Percentiles rank a stretch among this genome's conserved stretches.
Evolutionary conservation across 2,113 vertebrate genomes (phyloP).

Genomic region (Odocoileus hemionus): DNA sequence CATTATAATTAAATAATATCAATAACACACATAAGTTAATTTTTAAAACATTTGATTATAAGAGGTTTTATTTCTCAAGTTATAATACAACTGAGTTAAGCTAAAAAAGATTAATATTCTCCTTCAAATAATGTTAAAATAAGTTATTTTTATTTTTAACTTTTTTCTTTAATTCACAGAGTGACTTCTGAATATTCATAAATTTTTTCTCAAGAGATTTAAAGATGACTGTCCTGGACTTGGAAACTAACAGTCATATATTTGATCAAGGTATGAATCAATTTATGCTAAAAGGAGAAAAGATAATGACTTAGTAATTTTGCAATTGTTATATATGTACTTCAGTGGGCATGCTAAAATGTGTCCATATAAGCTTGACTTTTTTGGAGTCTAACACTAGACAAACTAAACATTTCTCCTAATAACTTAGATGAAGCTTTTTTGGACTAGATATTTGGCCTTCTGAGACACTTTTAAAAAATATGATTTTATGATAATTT

Average conservation of each 20-base stretch:
- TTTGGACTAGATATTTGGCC: not conserved
- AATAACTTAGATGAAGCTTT: not conserved
- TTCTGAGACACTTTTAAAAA: not conserved
- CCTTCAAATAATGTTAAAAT: not conserved
- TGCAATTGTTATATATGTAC: not conserved
- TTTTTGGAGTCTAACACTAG: not conserved
- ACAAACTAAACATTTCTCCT: not conserved
- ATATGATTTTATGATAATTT: not conserved
- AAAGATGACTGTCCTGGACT: not conserved
- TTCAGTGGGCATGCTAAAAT: not conserved
- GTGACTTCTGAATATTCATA: not conserved
- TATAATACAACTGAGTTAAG: not conserved
- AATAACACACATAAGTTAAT: not conserved
- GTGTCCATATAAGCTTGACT: not conserved
- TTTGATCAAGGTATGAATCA: not conserved
- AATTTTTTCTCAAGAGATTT: not conserved
- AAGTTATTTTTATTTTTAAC: not conserved
- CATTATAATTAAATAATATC: not conserved
- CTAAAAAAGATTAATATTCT: not conserved
- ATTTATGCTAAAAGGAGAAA: not conserved
- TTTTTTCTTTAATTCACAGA: not conserved
- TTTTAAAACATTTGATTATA: not conserved
- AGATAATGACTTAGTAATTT: not conserved
- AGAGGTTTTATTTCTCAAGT: not conserved
- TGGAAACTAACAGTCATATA: not conserved